Evolutionary conservation across 2,113 vertebrate genomes (phyloP).

Genomic region (Pomatostomus ruficeps): DNA sequence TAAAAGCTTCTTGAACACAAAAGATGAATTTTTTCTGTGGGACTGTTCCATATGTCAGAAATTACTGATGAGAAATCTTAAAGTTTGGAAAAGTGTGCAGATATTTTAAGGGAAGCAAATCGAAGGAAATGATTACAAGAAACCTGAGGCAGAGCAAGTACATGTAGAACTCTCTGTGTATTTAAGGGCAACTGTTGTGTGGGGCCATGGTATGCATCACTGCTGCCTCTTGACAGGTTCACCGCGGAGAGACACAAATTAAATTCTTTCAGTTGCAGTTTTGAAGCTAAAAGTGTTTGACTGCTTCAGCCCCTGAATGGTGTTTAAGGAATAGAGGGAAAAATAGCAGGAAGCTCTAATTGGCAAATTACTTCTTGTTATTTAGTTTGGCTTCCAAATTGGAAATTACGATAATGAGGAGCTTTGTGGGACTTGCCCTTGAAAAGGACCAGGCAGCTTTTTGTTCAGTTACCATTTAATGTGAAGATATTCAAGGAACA

Average conservation of each 20-base stretch:
- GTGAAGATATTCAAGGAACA: constrained; percentile 76
- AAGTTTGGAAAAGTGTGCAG: neutral
- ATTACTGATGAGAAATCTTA: neutral
- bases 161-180: constrained; percentile 26
- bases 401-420: constrained; percentile 86
- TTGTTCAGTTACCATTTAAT: constrained; percentile 79
- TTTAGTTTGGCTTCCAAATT: constrained; percentile 86
- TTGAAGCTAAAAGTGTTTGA: constrained; percentile 83
- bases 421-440: constrained; percentile 79
- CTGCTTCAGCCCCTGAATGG: constrained; percentile 72
- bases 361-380: constrained; percentile 86
- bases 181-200: constrained; percentile 56
- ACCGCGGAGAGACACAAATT: constrained; percentile 74
- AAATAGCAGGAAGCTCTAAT: constrained; percentile 86
- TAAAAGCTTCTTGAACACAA: neutral
- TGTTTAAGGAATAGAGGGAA: constrained; percentile 78
- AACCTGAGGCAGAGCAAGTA: constrained; percentile 8
- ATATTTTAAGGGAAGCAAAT: constrained; percentile 27
- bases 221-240: constrained; percentile 73
- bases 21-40: neutral
- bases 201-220: constrained; percentile 70
- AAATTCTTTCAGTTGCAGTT: constrained; percentile 75
- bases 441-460: constrained; percentile 73
- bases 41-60: neutral
- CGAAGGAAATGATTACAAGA: constrained; percentile 60